Percentiles rank a stretch among this genome's conserved stretches.
Conservation (phyloP, 2,113 vertebrate genomes). For the Heliornis fulica region DNA sequence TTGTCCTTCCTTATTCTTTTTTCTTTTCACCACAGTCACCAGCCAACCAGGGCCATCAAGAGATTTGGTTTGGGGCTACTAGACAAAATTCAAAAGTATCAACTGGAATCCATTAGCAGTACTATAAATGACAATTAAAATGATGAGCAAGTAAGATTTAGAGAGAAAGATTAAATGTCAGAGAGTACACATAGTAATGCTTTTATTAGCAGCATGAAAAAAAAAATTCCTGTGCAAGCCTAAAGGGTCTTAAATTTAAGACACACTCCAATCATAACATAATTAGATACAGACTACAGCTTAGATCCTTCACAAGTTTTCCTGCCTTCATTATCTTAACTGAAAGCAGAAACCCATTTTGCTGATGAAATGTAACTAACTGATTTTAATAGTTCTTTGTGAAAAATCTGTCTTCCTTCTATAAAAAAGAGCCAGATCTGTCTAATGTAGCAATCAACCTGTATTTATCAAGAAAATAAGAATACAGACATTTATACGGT, state of each 20-base stretch:
- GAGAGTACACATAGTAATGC: not conserved
- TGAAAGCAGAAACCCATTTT: not conserved
- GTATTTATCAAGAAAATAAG: not conserved
- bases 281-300: accelerated
- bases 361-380: not conserved
- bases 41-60: not conserved
- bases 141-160: not conserved
- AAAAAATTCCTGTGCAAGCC: not conserved
- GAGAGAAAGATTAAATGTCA: not conserved
- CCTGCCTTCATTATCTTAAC: not conserved
- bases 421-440: not conserved
- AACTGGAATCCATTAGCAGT: not conserved
- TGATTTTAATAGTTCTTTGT: not conserved
- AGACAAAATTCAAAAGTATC: not conserved
- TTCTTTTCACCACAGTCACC: not conserved
- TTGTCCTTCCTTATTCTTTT: not conserved
- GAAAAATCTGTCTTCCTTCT: not conserved
- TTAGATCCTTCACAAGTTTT: not conserved
- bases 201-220: not conserved
- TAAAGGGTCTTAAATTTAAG: not conserved
- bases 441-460: not conserved
- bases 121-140: not conserved
- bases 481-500: not conserved
- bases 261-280: not conserved
- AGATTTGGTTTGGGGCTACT: not conserved